Conservation (phyloP, 2,888 invertebrate species). For the Limenitis camilla region DNA sequence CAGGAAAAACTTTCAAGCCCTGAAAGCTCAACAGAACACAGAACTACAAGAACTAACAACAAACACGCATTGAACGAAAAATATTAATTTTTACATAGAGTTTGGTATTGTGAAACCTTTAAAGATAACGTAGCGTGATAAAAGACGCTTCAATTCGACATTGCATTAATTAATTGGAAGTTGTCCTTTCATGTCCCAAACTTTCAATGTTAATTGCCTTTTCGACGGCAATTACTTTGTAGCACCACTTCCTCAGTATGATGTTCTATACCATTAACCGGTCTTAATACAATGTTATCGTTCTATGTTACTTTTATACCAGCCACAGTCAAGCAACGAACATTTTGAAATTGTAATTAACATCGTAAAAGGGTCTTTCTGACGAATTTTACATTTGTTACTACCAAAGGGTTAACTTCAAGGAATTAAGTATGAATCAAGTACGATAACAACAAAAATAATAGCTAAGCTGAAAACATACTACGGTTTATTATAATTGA, state of each 20-base stretch:
- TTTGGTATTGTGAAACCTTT: background rate
- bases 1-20: too few species aligned
- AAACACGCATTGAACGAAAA: too few species aligned
- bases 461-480: too few species aligned
- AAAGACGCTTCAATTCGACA: constrained; percentile 45
- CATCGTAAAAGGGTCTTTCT: background rate
- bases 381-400: constrained; percentile 1
- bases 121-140: constrained; percentile 42
- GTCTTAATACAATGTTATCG: constrained; percentile 18
- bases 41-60: too few species aligned
- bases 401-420: background rate
- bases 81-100: too few species aligned
- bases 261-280: constrained; percentile 18
- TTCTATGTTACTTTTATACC: constrained; percentile 13
- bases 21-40: too few species aligned
- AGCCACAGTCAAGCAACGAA: constrained; percentile 12
- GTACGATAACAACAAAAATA: background rate
- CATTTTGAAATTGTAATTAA: constrained; percentile 16
- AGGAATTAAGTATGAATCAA: background rate
- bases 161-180: constrained; percentile 57
- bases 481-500: background rate
- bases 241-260: constrained; percentile 20
- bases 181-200: constrained; percentile 42
- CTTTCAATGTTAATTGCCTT: constrained; percentile 53
- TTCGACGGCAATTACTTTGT: constrained; percentile 42